Base-by-base conservation (phyloP, 2,113 vertebrate genomes). In the Phocoena phocoena region DNA sequence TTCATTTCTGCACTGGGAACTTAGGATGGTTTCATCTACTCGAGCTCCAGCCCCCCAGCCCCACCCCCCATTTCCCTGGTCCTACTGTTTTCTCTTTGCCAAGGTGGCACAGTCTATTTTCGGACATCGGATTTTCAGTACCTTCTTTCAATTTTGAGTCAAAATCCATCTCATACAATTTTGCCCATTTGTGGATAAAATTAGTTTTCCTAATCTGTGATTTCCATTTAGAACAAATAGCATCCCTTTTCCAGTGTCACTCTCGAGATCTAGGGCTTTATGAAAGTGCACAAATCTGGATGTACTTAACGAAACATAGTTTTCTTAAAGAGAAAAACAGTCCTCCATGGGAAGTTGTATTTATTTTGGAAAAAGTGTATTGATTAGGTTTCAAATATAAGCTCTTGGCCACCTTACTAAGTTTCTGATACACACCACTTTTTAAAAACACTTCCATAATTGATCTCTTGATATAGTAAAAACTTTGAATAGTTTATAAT, bases 251-350 rank as follows among this genome's bases (percentile, higher is more conserved):
- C n/a, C 25, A 62, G 8, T 23, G 41, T 65, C 2, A 63, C 4
- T 73, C n/a, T 82, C 14, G 36, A 41, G 41, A 41, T 76, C 5
- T 36, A 65, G 15, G 28, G 38, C 23, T 89, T 55, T 77, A 10
- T 26, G 4, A 38, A 86, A 77, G 5, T 70, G 25, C 60, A 62
- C 50, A 89, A 73, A 12, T 36, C 36, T 83, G 41, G 20, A 41
- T 76, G 41, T 53, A 47, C 26, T 92, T 74, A 5, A 53, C 6
- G 55, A 74, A 36, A 93, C 4, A 47, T n/a, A 73, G 6, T 41
- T 96, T 93, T 65, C 20, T 93, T 25, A 80, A 93, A 96, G 87
- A n/a, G 15, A 62, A 55, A 85, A 76, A 4, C 60, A 83, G 58
- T 58, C 4, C 58, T 88, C 26, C 12, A 38, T 36, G 36, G 53